These are phyloP conservation scores for Pseudolaguvia tuberculata DNA, from an alignment of 2,113 vertebrate species.

Conservation along the genomic window DNA sequence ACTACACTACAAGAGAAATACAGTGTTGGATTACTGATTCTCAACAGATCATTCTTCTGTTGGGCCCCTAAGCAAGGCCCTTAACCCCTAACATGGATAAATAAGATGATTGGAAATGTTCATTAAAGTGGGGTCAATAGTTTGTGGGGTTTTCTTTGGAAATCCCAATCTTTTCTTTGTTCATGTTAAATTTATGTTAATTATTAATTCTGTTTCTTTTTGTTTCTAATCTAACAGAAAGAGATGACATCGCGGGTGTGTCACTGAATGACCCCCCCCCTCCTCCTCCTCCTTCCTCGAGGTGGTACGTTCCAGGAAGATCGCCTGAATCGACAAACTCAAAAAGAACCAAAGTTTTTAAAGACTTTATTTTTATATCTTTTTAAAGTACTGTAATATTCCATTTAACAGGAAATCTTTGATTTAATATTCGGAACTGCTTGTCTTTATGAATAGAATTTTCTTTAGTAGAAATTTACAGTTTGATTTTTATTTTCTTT, in stretches of 20 bases:
- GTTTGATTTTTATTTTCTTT: slow-evolving; percentile 45
- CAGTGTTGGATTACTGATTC: too few species aligned
- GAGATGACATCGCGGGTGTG: slow-evolving; percentile 95
- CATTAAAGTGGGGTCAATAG: too few species aligned
- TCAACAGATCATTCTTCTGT: too few species aligned
- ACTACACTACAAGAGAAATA: too few species aligned
- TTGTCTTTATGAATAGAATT: slow-evolving; percentile 49
- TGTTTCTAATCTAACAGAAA: slow-evolving; percentile 76
- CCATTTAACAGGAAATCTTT: slow-evolving; percentile 58
- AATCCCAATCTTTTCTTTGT: too few species aligned
- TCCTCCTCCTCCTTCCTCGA: not conserved
- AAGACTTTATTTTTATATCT: slow-evolving; percentile 74
- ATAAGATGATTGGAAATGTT: too few species aligned
- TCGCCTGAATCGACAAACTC: slow-evolving; percentile 13
- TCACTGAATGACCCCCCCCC: slow-evolving; percentile 70
- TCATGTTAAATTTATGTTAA: not conserved
- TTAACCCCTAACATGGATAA: too few species aligned
- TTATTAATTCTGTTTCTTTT: slow-evolving; percentile 31
- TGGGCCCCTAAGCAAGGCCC: too few species aligned
- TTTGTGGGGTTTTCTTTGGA: too few species aligned
- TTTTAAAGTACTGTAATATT: slow-evolving; percentile 69
- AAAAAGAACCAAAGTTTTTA: slow-evolving; percentile 58
- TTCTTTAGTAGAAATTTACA: slow-evolving; percentile 60
- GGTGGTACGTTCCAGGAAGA: slow-evolving; percentile 26
- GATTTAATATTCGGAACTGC: slow-evolving; percentile 46